Evolutionary conservation across 1,140 invertebrate genomes (phyloP).

Genomic region (Asbolus verrucosus): DNA sequence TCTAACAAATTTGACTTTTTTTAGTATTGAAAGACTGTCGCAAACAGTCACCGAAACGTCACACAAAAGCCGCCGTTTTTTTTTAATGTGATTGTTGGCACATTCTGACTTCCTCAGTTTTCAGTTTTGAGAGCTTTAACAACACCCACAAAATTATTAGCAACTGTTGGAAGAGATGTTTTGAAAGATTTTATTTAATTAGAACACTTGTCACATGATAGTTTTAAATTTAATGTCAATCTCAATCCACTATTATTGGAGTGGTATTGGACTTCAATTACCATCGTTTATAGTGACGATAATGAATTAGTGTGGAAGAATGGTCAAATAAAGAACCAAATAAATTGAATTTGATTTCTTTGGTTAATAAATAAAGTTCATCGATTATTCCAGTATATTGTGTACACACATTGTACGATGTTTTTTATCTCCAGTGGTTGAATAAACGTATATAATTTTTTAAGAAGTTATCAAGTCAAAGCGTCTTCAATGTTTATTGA

Average conservation of each 20-base stretch:
- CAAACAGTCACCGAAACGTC: too few species aligned
- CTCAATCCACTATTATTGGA: not conserved
- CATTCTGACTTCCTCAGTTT: too few species aligned
- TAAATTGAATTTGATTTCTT: constrained; percentile 27
- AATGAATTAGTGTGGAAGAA: not conserved
- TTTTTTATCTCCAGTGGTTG: constrained; percentile 24
- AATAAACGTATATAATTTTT: constrained; percentile 32
- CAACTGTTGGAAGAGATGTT: too few species aligned
- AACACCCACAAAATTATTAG: too few species aligned
- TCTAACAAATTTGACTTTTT: too few species aligned
- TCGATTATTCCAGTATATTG: constrained; percentile 7
- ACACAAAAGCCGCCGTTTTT: too few species aligned
- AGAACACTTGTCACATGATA: not conserved
- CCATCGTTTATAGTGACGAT: not conserved
- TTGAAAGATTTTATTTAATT: too few species aligned
- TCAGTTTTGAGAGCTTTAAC: too few species aligned
- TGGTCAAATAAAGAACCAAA: not conserved
- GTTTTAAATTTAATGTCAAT: constrained; percentile 1
- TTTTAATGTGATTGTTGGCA: too few species aligned
- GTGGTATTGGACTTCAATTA: constrained; percentile 19
- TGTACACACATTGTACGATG: constrained; percentile 7
- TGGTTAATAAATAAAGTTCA: constrained; percentile 24
- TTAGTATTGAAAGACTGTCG: too few species aligned
- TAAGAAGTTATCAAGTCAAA: not conserved
- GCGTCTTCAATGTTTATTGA: not conserved